Evolutionary conservation across 2,888 invertebrate species (phyloP).

Genomic region (Oscheius onirici): DNA sequence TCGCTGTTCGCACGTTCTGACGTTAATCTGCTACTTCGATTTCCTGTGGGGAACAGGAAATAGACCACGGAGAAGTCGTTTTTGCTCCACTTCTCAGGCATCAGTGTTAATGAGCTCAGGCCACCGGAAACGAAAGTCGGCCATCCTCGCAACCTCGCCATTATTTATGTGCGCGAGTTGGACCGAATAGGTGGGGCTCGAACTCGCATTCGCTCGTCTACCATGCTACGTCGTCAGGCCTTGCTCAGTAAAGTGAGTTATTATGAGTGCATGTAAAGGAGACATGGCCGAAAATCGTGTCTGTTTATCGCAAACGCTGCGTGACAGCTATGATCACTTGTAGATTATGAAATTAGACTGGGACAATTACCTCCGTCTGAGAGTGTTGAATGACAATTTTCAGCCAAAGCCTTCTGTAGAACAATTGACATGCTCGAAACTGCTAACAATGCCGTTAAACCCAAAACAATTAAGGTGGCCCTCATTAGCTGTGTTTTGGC

Average conservation of each 20-base stretch:
- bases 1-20: slow-evolving; percentile 1
- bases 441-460: no score
- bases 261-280: neutral
- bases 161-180: slow-evolving; percentile 33
- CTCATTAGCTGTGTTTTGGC: no score
- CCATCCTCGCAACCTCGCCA: slow-evolving; percentile 22
- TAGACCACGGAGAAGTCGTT: slow-evolving; percentile 5
- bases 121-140: slow-evolving; percentile 24
- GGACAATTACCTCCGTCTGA: no score
- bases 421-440: no score
- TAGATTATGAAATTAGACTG: no score
- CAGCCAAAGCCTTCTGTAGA: no score
- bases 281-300: no score
- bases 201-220: slow-evolving; percentile 1
- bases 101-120: slow-evolving; percentile 27
- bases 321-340: no score
- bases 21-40: slow-evolving; percentile 3
- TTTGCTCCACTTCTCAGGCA: slow-evolving; percentile 16
- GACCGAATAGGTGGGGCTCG: slow-evolving; percentile 28
- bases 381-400: no score
- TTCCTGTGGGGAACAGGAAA: slow-evolving; percentile 20
- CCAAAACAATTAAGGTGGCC: no score
- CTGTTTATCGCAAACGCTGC: no score
- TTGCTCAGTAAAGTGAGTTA: slow-evolving; percentile 18
- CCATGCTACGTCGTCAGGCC: slow-evolving; percentile 23